Conservation (phyloP, 2,113 vertebrate genomes). For the Gopherus evgoodei region DNA sequence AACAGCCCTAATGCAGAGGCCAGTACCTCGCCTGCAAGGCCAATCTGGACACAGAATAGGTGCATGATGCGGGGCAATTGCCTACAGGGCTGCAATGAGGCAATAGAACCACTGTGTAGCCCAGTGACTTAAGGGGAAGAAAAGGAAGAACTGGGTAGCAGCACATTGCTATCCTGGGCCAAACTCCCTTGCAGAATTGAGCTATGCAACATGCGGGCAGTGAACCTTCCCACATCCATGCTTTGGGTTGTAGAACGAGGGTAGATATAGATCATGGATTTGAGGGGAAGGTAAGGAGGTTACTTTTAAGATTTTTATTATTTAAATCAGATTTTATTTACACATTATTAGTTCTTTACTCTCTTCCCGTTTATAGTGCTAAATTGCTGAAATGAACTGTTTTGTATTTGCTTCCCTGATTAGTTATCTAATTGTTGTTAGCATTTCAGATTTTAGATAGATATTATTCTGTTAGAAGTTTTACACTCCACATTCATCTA, state of each 20-base stretch:
- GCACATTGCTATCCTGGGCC: neutral
- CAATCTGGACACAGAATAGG: neutral
- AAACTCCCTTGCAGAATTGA: neutral
- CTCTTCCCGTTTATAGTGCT: neutral
- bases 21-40: neutral
- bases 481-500: neutral
- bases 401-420: neutral
- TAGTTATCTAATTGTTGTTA: neutral
- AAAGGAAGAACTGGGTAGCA: neutral
- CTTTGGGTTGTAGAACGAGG: accelerated
- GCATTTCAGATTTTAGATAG: neutral
- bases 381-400: neutral
- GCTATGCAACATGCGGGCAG: neutral
- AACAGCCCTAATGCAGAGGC: neutral
- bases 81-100: neutral
- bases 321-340: neutral
- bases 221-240: neutral
- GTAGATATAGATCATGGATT: accelerated
- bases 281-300: neutral
- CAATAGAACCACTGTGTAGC: neutral
- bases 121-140: neutral
- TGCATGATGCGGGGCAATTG: neutral
- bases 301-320: neutral
- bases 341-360: neutral
- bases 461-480: neutral